Conservation (phyloP, 1,140 invertebrate species). For the Atta colombica region DNA sequence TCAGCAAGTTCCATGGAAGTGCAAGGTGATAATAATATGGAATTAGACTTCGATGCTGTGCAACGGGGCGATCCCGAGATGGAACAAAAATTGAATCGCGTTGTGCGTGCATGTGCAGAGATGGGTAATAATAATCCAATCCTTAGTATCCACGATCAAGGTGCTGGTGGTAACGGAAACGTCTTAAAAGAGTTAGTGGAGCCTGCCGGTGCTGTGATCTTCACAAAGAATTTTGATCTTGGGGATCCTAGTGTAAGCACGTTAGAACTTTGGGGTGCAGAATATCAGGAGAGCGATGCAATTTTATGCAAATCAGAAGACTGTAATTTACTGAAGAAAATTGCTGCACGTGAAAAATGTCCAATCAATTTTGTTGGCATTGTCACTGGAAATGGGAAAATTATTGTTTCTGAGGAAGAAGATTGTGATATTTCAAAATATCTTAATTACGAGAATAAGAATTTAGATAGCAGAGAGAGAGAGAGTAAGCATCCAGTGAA, state of each 20-base stretch:
- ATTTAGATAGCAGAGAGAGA: neutral
- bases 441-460: slow-evolving; percentile 74
- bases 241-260: slow-evolving; percentile 98
- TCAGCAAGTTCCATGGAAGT: slow-evolving; percentile 98
- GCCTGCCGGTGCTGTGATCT: slow-evolving; percentile 96
- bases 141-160: slow-evolving; percentile 97
- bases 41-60: slow-evolving; percentile 98
- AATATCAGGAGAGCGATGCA: slow-evolving; percentile 99
- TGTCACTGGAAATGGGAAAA: slow-evolving; percentile 95
- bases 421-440: slow-evolving; percentile 81
- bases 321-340: slow-evolving; percentile 89
- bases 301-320: slow-evolving; percentile 91
- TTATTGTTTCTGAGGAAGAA: slow-evolving; percentile 90
- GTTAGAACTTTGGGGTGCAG: slow-evolving; percentile 98
- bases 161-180: slow-evolving; percentile 99
- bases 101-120: slow-evolving; percentile 97
- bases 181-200: slow-evolving; percentile 99
- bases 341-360: slow-evolving; percentile 95
- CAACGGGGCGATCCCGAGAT: slow-evolving; percentile 99
- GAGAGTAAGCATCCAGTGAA: slow-evolving; percentile 91
- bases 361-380: slow-evolving; percentile 97
- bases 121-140: slow-evolving; percentile 94
- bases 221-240: slow-evolving; percentile 94
- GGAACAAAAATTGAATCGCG: slow-evolving; percentile 98
- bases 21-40: slow-evolving; percentile 94